These are phyloP conservation scores for Cistogaster globosa DNA, from an alignment of 2,888 invertebrate genomes.

Conservation along the genomic window DNA sequence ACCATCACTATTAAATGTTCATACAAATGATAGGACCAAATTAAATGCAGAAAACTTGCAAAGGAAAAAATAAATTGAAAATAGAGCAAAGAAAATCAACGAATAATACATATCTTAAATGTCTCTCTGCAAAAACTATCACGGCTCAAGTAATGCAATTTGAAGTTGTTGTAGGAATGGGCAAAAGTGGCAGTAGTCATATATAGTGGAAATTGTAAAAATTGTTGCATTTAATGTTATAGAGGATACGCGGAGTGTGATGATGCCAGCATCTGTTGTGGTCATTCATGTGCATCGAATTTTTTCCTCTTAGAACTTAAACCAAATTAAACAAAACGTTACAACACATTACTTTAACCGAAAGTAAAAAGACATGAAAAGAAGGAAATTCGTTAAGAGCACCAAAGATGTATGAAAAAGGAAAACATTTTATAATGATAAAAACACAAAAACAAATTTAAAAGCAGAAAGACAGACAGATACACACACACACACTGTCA, in stretches of 20 bases:
- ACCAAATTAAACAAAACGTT: conserved; percentile 68
- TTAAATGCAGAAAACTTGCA: conserved; percentile 48
- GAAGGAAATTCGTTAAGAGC: conserved; percentile 20
- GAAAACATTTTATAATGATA: conserved; percentile 55
- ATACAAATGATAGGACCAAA: conserved; percentile 47
- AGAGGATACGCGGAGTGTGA: conserved; percentile 31
- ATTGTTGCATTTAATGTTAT: conserved; percentile 43
- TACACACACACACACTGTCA: not conserved
- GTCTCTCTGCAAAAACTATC: conserved; percentile 62
- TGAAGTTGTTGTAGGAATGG: conserved; percentile 22
- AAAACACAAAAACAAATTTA: conserved; percentile 54
- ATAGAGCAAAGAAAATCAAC: conserved; percentile 50
- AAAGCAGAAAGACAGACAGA: conserved; percentile 22
- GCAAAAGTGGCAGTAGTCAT: conserved; percentile 25
- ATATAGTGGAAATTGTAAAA: conserved; percentile 25
- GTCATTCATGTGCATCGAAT: conserved; percentile 66
- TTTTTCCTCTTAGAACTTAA: conserved; percentile 57
- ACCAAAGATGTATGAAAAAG: conserved; percentile 17
- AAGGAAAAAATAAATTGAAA: not conserved
- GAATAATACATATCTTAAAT: conserved; percentile 54
- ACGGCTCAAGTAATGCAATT: conserved; percentile 53
- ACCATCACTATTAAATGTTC: conserved; percentile 19
- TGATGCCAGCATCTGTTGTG: conserved; percentile 69
- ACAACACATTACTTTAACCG: conserved; percentile 52
- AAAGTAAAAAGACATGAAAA: conserved; percentile 13